Evolutionary conservation across 2,888 invertebrate genomes (phyloP), one percentile per base, ranked within the genome.

Genomic region (Zygogramma bicolorata): DNA sequence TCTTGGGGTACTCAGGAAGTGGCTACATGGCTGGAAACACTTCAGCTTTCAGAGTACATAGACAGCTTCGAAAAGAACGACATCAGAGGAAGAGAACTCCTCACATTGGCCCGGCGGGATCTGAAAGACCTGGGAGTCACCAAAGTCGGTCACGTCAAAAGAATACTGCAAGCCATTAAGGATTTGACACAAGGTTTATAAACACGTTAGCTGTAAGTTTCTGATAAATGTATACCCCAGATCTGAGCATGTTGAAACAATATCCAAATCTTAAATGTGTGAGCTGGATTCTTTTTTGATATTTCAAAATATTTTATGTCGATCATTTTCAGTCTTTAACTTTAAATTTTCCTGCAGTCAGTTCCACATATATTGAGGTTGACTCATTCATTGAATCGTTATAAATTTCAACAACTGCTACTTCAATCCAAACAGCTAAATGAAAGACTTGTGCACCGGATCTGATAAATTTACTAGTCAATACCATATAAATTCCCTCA

Each of bases 71-170:
- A 94, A 20, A 92, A 93, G 69, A 96, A 98, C 85, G 98, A 98
- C 88, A 95, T 98, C 82, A 92, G 96, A 34, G 98, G 98, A 1
- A 90, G 94, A 38, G 98, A 98, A 85, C 89, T 98, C 31, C 89
- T 97, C 3, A 93, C 94, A 0, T 88, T 99, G 70, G 97, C 97
- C 2, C 89, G 97, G 65, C 89, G 97, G 15, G 96, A 96, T 86
- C 89, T 96, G 3, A 93, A 97, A 85, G 98, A 98, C 78, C 90
- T 98, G 58, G 98, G 98, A 7, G 94, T 98, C 66, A 93, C 94
- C 8, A 98, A 98, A 88, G 96, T 98, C 63, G 98, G 98, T 0
- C 98, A 98, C 86, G 93, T 98, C 31, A 98, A 98, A 88, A 91
- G 98, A 83, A 95, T 99, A 79, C 91, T 97, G 77, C 96, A 97